A percentile compares a stretch with the other conserved stretches of the same genome.
Conservation (phyloP, 1,140 invertebrate species). For the Tetraneura akinire region DNA sequence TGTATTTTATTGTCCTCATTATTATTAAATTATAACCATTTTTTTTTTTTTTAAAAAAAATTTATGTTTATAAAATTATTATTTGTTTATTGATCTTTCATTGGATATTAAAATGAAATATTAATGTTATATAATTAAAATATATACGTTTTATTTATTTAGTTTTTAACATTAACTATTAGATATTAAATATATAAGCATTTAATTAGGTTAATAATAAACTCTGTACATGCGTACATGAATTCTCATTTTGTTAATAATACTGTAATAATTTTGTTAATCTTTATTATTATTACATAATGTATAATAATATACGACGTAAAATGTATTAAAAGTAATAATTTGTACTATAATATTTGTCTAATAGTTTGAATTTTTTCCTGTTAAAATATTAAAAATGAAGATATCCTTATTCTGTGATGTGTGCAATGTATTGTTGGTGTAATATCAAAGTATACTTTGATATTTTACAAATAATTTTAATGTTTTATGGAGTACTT, state of each 20-base stretch:
- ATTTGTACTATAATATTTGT: neutral
- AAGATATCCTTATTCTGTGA: too few species aligned
- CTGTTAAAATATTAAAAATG: too few species aligned
- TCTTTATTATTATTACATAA: slow-evolving; percentile 3
- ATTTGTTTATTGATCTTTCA: slow-evolving; percentile 3
- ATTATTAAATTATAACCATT: neutral
- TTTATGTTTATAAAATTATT: neutral
- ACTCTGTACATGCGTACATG: slow-evolving; percentile 37
- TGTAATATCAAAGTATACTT: too few species aligned
- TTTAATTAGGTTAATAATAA: slow-evolving; percentile 36
- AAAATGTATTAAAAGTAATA: neutral
- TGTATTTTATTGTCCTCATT: neutral
- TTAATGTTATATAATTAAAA: slow-evolving; percentile 32
- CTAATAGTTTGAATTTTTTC: too few species aligned
- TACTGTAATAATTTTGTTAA: slow-evolving; percentile 27
- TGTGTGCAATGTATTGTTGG: too few species aligned
- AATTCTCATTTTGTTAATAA: slow-evolving; percentile 33
- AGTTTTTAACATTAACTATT: slow-evolving; percentile 36
- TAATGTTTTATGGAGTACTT: too few species aligned
- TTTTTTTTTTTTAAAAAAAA: neutral
- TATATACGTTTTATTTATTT: slow-evolving; percentile 44
- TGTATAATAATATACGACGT: slow-evolving; percentile 27
- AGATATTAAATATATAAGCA: slow-evolving; percentile 34
- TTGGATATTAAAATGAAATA: neutral
- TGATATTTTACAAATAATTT: too few species aligned